Evolutionary conservation across 2,797 vertebrate genomes (phyloP).

Genomic region (Apogon talboti): DNA sequence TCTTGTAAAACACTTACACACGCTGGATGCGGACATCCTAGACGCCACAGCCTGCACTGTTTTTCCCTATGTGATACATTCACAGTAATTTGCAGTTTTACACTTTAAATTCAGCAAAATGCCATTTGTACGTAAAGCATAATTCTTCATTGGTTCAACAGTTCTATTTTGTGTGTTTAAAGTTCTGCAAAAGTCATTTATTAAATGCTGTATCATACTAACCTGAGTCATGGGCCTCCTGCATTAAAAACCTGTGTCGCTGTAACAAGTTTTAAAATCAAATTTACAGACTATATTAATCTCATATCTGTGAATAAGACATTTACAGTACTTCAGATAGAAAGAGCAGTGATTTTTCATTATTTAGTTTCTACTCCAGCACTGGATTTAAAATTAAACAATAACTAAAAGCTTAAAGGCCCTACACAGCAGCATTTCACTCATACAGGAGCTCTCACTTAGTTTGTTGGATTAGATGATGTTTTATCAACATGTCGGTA

Average conservation of each 20-base stretch:
- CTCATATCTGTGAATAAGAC: not conserved
- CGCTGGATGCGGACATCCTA: no score
- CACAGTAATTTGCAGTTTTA: not conserved
- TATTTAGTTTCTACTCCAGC: not conserved
- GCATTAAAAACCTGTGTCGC: not conserved
- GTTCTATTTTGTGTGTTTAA: not conserved
- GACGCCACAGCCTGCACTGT: no score
- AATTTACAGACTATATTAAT: conserved; percentile 7
- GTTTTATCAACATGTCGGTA: no score
- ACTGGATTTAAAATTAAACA: conserved; percentile 20
- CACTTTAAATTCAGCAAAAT: not conserved
- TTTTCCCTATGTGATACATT: not conserved
- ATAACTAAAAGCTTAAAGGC: conserved; percentile 20
- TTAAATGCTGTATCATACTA: conserved; percentile 3
- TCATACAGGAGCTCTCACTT: no score
- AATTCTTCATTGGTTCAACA: not conserved
- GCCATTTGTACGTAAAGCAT: not conserved
- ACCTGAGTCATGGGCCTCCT: not conserved
- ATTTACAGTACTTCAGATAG: not conserved
- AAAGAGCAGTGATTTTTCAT: not conserved
- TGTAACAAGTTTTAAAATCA: not conserved
- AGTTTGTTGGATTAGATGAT: no score
- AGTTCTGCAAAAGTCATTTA: not conserved
- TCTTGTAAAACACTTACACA: not conserved
- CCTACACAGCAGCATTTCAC: no score